These are phyloP conservation scores for Equus quagga DNA, from an alignment of 2,113 vertebrate species.

Conservation along the genomic window DNA sequence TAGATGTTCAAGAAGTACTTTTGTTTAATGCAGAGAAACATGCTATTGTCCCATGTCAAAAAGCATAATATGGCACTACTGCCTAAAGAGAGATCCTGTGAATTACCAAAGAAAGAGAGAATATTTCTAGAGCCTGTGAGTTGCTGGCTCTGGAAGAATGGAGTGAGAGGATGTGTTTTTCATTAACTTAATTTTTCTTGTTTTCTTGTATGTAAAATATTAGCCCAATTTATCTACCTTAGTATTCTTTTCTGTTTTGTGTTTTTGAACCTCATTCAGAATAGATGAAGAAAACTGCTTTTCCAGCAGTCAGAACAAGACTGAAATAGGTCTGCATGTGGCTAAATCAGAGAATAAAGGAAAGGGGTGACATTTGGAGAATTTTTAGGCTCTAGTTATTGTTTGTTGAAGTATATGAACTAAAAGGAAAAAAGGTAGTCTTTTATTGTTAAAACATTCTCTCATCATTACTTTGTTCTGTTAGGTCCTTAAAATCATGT, in stretches of 20 bases:
- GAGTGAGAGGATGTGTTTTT: not conserved
- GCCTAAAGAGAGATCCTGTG: not conserved
- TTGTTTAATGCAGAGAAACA: conserved; percentile 42
- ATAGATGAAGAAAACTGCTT: conserved; percentile 38
- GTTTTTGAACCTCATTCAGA: conserved; percentile 33
- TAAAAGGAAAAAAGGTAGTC: conserved; percentile 34
- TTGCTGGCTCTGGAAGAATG: not conserved
- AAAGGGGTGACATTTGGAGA: not conserved
- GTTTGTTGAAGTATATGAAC: conserved; percentile 1
- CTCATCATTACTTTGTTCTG: conserved; percentile 50
- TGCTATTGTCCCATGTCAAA: not conserved
- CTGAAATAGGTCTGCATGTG: not conserved
- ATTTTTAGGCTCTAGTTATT: not conserved
- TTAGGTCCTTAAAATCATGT: conserved; percentile 29
- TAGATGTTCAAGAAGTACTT: conserved; percentile 34
- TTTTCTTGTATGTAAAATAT: conserved; percentile 46
- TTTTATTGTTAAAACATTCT: conserved; percentile 41
- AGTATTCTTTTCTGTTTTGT: conserved; percentile 35
- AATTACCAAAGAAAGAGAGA: conserved; percentile 18
- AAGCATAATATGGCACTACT: not conserved
- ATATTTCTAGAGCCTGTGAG: not conserved
- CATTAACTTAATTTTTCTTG: conserved; percentile 50
- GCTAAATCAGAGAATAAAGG: not conserved
- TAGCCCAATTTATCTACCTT: not conserved
- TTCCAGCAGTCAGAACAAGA: not conserved